A percentile compares a stretch with the other conserved stretches of the same genome.
These are phyloP conservation scores for Gymnothorax javanicus DNA, from an alignment of 2,797 vertebrate species.

Conservation along the genomic window DNA sequence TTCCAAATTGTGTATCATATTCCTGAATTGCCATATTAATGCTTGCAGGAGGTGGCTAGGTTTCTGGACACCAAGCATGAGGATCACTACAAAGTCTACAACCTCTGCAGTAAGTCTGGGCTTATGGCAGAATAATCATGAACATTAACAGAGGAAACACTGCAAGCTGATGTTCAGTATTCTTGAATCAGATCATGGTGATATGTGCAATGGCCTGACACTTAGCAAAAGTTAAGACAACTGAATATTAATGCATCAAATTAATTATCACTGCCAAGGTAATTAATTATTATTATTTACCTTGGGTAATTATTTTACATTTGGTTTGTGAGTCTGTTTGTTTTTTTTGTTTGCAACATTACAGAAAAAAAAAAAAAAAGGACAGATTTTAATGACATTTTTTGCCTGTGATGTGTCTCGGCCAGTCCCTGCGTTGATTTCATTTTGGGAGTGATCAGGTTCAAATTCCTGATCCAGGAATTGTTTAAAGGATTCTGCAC, in stretches of 20 bases:
- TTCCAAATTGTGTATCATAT: neutral
- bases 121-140: neutral
- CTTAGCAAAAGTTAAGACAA: neutral
- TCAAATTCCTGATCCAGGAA: too few relatives aligned
- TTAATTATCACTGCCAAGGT: neutral
- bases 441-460: too few relatives aligned
- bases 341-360: too few relatives aligned
- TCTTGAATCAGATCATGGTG: neutral
- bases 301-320: too few relatives aligned
- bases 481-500: too few relatives aligned
- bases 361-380: too few relatives aligned
- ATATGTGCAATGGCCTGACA: neutral
- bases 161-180: neutral
- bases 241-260: neutral
- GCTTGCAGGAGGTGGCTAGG: constrained; percentile 83
- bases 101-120: constrained; percentile 92
- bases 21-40: neutral
- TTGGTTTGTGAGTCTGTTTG: too few relatives aligned
- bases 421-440: too few relatives aligned
- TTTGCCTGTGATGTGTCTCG: too few relatives aligned
- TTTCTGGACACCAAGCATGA: constrained; percentile 91
- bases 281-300: too few relatives aligned
- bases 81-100: constrained; percentile 92
- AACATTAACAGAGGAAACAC: neutral
- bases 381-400: too few relatives aligned